Percentiles rank a stretch among this genome's conserved stretches.
Evolutionary conservation across 2,113 vertebrate species (phyloP).

Genomic region (Ptilonorhynchus violaceus): DNA sequence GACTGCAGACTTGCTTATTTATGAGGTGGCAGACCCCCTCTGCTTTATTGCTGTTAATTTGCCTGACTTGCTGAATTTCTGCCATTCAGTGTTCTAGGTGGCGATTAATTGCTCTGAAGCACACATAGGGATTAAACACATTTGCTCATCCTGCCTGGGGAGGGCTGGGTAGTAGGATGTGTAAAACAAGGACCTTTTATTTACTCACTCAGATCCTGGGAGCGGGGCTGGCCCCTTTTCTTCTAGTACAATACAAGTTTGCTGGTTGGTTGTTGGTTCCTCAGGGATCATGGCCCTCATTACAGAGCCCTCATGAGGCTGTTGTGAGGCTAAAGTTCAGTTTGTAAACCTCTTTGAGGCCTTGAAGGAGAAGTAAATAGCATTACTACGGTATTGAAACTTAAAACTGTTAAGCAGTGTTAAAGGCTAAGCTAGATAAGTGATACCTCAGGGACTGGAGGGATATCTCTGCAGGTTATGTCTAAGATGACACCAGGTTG

Average conservation of each 20-base stretch:
- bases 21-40: neutral
- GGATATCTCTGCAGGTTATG: neutral
- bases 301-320: neutral
- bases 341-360: constrained; percentile 23
- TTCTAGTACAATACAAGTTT: neutral
- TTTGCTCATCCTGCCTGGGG: neutral
- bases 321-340: neutral
- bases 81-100: neutral
- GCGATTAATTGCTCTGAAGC: neutral
- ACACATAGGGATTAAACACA: neutral
- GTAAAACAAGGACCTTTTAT: constrained; percentile 24
- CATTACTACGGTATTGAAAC: neutral
- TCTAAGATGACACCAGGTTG: neutral
- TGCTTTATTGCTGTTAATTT: constrained; percentile 26
- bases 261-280: neutral
- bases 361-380: constrained; percentile 9
- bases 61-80: neutral
- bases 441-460: neutral
- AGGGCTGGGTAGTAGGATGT: neutral
- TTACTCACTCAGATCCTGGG: neutral
- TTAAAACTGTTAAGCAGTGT: constrained; percentile 6
- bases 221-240: neutral
- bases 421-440: constrained; percentile 30
- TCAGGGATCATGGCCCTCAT: neutral
- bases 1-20: neutral